Base-by-base conservation (phyloP, 2,113 vertebrate genomes). In the Melanotaenia duboulayi region DNA sequence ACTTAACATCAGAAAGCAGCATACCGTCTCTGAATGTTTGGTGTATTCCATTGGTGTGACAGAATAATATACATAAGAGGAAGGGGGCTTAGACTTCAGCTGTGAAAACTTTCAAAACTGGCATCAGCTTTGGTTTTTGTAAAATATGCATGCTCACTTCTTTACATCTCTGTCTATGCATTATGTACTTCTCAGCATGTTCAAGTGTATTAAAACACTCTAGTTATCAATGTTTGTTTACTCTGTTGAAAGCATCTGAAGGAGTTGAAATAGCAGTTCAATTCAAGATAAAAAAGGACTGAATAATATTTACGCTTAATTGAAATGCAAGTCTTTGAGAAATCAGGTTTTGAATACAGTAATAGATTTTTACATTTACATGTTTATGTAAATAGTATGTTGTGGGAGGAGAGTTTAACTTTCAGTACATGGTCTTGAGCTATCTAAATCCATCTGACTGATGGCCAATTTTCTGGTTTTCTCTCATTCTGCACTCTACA, bases 21-120 rank as follows among this genome's bases (percentile, higher is more conserved):
- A 11, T 22, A 22, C 39, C 32, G 7, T 46, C 24, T 79, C 28
- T 66, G 5, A 69, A 28, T 39, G 17, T 51, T 76, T 70, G 20
- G 65, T 59, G 28, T 56, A 19, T 51, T 46, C 22, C 54, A 35
- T 3, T 32, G 54, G 25, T 28, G 52, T 28, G 14, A 25, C 5
- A n/a, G 32, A 57, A n/a, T 32, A 14, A 56, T 35, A 16, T 35
- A 17, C 28, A 19, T 19, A 32, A 7, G 25, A 55, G 14, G 12
- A 54, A 54, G 11, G 13, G 22, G 22, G 12, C 3, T 12, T 11
- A 13, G 22, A 12, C 11, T 54, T 23, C 23, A 24, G 22, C 4
- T 16, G 22, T 23, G 51, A 16, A 25, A 24, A 20, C 39, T 42
- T 42, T 42, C 13, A 11, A 42, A 14, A 11, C 39, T 14, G 12